A percentile compares a stretch with the other conserved stretches of the same genome.
These are phyloP conservation scores for Piscicola geometra DNA, from an alignment of 2,888 invertebrate genomes.

Conservation along the genomic window DNA sequence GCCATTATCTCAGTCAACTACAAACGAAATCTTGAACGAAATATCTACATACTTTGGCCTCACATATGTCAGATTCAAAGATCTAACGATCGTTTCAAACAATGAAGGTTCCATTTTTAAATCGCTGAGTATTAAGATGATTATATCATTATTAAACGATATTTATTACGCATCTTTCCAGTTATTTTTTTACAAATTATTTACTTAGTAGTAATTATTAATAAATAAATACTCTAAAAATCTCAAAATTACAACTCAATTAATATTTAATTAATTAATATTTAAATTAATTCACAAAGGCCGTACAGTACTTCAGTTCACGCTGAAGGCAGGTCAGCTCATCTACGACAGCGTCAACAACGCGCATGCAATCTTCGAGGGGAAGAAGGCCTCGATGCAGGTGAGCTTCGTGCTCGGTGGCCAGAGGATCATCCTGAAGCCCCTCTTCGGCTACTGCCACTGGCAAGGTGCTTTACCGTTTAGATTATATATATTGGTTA, in stretches of 20 bases:
- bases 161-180: too few species aligned
- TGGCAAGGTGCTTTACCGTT: neutral
- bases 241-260: neutral
- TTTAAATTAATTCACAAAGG: neutral
- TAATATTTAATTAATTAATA: neutral
- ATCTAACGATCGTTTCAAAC: neutral
- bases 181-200: too few species aligned
- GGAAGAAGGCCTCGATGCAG: too few species aligned
- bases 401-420: too few species aligned
- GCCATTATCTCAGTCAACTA: neutral
- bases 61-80: neutral
- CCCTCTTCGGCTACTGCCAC: neutral
- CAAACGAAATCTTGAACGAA: neutral
- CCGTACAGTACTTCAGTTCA: neutral
- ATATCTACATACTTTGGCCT: neutral
- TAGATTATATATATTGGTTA: too few species aligned
- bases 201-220: too few species aligned
- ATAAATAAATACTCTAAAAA: too few species aligned
- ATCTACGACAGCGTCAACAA: too few species aligned
- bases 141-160: too few species aligned
- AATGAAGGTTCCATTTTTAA: neutral
- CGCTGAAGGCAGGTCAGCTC: neutral
- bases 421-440: neutral
- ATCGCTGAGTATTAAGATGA: too few species aligned
- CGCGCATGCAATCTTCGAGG: too few species aligned